phyloP scores from a whole-genome alignment of 2,113 vertebrate species.

The Tupaia chinensis region DNA sequence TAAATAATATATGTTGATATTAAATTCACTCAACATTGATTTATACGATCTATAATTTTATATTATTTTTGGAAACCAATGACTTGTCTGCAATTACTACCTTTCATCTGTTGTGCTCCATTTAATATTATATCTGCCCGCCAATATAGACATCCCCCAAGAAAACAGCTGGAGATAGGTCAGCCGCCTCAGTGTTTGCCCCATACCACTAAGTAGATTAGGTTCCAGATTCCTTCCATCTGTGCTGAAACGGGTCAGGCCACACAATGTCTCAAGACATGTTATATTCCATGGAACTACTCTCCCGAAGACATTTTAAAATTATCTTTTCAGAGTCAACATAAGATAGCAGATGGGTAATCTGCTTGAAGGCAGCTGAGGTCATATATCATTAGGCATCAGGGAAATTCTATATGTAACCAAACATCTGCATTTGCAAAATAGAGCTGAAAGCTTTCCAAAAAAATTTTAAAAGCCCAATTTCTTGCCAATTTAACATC shows the following conservation, averaged over 20 bases:
- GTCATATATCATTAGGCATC: constrained; percentile 73
- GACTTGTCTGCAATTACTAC: background rate
- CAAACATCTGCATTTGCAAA: constrained; percentile 80
- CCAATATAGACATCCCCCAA: background rate
- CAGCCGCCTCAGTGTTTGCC: background rate
- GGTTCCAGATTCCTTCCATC: background rate
- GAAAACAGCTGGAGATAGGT: background rate
- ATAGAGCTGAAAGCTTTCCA: constrained; percentile 64
- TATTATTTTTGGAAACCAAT: background rate
- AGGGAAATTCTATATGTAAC: constrained; percentile 80
- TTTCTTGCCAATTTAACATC: constrained; percentile 72
- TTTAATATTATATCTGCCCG: background rate
- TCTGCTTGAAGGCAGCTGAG: constrained; percentile 69
- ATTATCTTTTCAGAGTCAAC: constrained; percentile 66
- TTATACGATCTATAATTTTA: constrained; percentile 41
- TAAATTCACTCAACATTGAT: background rate
- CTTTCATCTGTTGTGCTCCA: background rate
- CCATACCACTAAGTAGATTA: background rate
- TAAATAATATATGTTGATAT: constrained; percentile 37
- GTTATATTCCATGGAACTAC: constrained; percentile 12
- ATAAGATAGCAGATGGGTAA: constrained; percentile 78
- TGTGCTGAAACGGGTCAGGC: constrained; percentile 8
- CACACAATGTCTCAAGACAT: constrained; percentile 17
- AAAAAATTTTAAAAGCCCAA: constrained; percentile 44
- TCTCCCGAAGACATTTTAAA: constrained; percentile 70